phyloP scores from a whole-genome alignment of 2,113 vertebrate genomes.

The Phylloscopus trochilus region DNA sequence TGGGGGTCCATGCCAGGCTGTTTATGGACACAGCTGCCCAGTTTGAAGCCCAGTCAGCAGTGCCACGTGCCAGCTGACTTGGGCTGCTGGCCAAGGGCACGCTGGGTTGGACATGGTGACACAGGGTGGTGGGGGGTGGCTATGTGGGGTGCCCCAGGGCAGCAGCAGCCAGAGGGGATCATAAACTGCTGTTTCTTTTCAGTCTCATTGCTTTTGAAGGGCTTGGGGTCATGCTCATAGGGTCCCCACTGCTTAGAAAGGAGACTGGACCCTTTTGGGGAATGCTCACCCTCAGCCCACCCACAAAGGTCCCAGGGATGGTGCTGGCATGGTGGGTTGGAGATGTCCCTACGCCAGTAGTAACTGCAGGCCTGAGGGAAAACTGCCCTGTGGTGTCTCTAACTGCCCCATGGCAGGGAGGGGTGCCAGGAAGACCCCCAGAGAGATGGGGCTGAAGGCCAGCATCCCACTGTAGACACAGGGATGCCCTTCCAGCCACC shows the following conservation, averaged over 20 bases:
- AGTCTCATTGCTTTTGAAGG: background rate
- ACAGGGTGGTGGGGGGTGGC: background rate
- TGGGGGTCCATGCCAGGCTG: background rate
- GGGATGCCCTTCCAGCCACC: background rate
- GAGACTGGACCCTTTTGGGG: background rate
- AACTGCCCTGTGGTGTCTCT: background rate
- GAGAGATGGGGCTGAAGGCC: background rate
- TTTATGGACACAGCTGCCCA: background rate
- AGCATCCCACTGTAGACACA: background rate
- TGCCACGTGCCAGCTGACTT: background rate
- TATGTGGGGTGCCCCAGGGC: background rate
- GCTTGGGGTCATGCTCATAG: background rate
- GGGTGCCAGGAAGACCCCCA: background rate
- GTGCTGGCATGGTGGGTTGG: background rate
- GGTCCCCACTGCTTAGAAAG: background rate
- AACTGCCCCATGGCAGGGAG: background rate
- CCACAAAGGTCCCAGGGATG: background rate
- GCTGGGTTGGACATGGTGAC: rapidly evolving
- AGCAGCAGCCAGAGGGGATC: background rate
- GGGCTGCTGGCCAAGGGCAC: background rate
- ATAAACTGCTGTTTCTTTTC: background rate
- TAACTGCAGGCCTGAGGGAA: background rate
- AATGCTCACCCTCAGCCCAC: background rate
- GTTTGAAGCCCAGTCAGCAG: background rate
- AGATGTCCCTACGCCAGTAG: background rate